Conservation (phyloP, 2,113 vertebrate species). For the Chaenocephalus aceratus region DNA sequence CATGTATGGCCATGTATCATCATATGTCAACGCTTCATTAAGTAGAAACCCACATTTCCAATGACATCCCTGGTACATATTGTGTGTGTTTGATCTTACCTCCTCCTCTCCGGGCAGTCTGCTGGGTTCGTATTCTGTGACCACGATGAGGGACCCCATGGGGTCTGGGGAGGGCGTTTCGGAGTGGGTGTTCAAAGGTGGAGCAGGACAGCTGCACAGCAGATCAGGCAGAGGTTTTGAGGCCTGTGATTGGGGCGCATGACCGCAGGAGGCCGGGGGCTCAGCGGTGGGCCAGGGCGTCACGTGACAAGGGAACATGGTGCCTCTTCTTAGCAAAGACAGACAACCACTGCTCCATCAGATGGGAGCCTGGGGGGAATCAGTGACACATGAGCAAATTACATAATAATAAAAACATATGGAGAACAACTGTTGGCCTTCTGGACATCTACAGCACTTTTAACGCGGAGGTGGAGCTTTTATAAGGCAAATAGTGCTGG, state of each 20-base stretch:
- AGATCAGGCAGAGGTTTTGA: constrained; percentile 81
- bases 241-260: constrained; percentile 73
- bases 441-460: neutral
- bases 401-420: neutral
- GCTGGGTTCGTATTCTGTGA: constrained; percentile 89
- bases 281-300: constrained; percentile 83
- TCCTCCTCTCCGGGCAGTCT: constrained; percentile 69
- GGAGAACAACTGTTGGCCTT: neutral
- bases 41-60: neutral
- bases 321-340: constrained; percentile 68
- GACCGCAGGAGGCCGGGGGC: constrained; percentile 63
- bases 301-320: constrained; percentile 89
- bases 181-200: constrained; percentile 71
- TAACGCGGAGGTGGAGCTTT: neutral
- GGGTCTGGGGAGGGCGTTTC: constrained; percentile 71
- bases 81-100: constrained; percentile 46
- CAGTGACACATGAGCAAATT: constrained; percentile 20
- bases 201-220: constrained; percentile 80
- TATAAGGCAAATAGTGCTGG: neutral
- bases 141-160: constrained; percentile 96
- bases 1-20: neutral
- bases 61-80: neutral
- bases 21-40: neutral
- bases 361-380: constrained; percentile 39
- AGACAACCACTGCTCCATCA: constrained; percentile 74